Conservation (phyloP, 2,888 invertebrate genomes). For the Chrysotoxum bicinctum region DNA sequence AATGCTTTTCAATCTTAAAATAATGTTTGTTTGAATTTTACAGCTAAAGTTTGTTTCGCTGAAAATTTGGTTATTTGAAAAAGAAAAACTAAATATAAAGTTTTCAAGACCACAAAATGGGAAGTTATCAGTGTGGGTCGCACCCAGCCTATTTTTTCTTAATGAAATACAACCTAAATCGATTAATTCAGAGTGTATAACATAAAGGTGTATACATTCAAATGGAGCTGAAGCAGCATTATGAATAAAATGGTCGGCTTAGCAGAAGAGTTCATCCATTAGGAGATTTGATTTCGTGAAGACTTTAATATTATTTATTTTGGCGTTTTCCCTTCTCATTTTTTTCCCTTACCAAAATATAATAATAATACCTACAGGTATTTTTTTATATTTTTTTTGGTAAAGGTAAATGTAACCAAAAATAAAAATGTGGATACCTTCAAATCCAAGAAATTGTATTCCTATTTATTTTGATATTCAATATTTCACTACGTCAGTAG, state of each 20-base stretch:
- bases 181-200: neutral
- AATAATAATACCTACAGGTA: neutral
- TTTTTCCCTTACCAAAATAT: neutral
- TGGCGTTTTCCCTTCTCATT: neutral
- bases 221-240: neutral
- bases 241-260: conserved; percentile 24
- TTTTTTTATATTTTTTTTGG: neutral
- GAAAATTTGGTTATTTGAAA: too few relatives aligned
- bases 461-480: conserved; percentile 34
- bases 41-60: too few relatives aligned
- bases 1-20: too few relatives aligned
- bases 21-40: too few relatives aligned
- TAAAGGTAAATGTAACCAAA: conserved; percentile 12
- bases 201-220: neutral
- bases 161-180: neutral
- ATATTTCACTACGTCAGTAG: conserved; percentile 61
- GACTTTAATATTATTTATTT: neutral
- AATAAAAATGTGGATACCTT: neutral
- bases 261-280: conserved; percentile 44
- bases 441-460: conserved; percentile 16
- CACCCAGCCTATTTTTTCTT: too few relatives aligned
- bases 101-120: too few relatives aligned
- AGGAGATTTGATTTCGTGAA: conserved; percentile 50
- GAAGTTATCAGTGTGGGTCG: too few relatives aligned
- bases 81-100: too few relatives aligned